These are phyloP conservation scores for Daboia siamensis DNA, from an alignment of 2,113 vertebrate genomes.

Conservation along the genomic window DNA sequence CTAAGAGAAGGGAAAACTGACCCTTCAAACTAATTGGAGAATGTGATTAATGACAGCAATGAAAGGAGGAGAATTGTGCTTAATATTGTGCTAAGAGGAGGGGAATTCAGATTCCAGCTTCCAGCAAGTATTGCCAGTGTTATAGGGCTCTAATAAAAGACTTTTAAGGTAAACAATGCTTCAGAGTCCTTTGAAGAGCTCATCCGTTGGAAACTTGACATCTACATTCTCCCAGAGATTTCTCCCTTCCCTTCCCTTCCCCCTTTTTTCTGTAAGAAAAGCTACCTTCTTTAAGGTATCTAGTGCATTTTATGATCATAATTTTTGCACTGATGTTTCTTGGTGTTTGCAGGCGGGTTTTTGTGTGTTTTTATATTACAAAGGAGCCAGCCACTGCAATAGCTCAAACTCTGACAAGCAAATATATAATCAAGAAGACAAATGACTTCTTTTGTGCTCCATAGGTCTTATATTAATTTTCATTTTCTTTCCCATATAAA, in stretches of 20 bases:
- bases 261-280: slow-evolving; percentile 48
- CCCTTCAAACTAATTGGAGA: no score
- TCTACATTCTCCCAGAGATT: slow-evolving; percentile 41
- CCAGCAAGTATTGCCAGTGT: no score
- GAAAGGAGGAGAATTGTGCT: no score
- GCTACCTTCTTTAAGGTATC: slow-evolving; percentile 76
- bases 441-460: slow-evolving; percentile 97
- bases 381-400: slow-evolving; percentile 89
- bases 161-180: no score
- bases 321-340: slow-evolving; percentile 85
- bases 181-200: no score
- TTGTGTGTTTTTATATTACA: slow-evolving; percentile 88
- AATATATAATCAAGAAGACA: slow-evolving; percentile 99
- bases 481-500: slow-evolving; percentile 95
- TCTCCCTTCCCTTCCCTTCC: not conserved
- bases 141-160: no score
- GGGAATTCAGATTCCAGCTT: no score
- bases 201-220: no score
- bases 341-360: slow-evolving; percentile 80
- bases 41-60: no score
- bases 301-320: slow-evolving; percentile 89
- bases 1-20: no score
- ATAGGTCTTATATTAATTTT: slow-evolving; percentile 97
- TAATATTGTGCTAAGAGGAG: no score
- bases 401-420: slow-evolving; percentile 99